Conservation (phyloP, 2,888 invertebrate genomes). For the Tipula lateralis region DNA sequence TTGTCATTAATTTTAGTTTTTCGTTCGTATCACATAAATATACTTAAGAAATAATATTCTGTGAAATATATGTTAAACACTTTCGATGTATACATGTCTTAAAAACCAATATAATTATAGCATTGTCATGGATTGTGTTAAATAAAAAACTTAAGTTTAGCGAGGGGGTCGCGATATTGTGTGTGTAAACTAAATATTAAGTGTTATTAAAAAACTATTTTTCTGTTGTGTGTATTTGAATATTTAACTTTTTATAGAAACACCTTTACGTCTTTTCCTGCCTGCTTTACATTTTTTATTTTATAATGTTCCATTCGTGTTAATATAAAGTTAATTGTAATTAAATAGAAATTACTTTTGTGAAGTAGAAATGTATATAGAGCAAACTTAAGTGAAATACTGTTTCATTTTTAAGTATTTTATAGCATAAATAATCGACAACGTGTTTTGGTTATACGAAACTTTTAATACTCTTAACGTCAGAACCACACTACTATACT, state of each 20-base stretch:
- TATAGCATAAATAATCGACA: too few relatives aligned
- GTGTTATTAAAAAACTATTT: constrained; percentile 14
- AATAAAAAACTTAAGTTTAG: background rate
- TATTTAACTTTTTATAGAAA: constrained; percentile 19
- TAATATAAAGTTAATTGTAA: constrained; percentile 19
- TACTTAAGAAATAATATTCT: background rate
- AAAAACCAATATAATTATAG: background rate
- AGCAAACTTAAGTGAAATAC: background rate
- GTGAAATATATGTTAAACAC: background rate
- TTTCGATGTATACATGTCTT: background rate
- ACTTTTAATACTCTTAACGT: too few relatives aligned
- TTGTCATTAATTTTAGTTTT: constrained; percentile 1
- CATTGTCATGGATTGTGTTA: background rate
- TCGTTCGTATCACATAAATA: background rate
- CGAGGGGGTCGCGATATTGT: constrained; percentile 19
- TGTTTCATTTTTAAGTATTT: too few relatives aligned
- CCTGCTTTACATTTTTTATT: background rate
- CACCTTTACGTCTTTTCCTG: constrained; percentile 24
- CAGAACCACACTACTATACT: too few relatives aligned
- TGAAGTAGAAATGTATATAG: background rate
- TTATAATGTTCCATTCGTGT: background rate
- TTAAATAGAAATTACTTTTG: constrained; percentile 11
- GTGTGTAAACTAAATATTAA: background rate
- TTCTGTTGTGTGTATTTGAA: background rate
- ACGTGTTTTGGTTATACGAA: too few relatives aligned